Percentiles rank a stretch among this genome's conserved stretches.
Evolutionary conservation across 2,888 invertebrate species (phyloP).

Genomic region (Argyresthia goedartella): DNA sequence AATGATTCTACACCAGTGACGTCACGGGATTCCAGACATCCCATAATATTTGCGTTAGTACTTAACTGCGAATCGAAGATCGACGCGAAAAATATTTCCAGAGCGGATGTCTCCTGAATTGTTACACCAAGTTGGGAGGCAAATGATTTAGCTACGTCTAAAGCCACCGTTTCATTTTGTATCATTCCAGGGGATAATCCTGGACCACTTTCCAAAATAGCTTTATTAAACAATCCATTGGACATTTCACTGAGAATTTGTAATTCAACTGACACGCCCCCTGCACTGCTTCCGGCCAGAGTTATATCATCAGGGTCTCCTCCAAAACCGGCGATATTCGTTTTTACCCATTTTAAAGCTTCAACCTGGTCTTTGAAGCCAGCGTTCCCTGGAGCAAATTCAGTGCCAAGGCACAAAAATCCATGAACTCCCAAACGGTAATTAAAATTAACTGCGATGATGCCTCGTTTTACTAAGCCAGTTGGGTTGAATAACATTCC

Average conservation of each 20-base stretch:
- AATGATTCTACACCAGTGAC: neutral
- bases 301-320: slow-evolving; percentile 6
- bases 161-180: neutral
- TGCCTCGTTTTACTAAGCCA: neutral
- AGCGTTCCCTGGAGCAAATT: slow-evolving; percentile 4
- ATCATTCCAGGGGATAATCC: neutral
- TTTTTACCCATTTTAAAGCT: slow-evolving; percentile 3
- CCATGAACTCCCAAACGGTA: slow-evolving; percentile 6
- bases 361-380: slow-evolving; percentile 5
- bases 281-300: slow-evolving; percentile 2
- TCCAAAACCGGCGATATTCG: slow-evolving; percentile 3
- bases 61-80: neutral
- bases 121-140: neutral
- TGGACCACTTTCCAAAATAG: slow-evolving; percentile 2
- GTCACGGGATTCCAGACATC: neutral
- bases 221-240: slow-evolving; percentile 1
- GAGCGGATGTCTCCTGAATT: neutral
- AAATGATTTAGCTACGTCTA: neutral
- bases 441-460: slow-evolving; percentile 4
- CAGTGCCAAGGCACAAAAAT: slow-evolving; percentile 4
- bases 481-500: neutral
- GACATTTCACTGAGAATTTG: neutral
- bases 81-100: neutral
- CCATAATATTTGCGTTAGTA: neutral
- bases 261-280: neutral